Evolutionary conservation across 2,888 invertebrate species (phyloP), one percentile per base, ranked within the genome.

Genomic region (Tupiocoris notatus): DNA sequence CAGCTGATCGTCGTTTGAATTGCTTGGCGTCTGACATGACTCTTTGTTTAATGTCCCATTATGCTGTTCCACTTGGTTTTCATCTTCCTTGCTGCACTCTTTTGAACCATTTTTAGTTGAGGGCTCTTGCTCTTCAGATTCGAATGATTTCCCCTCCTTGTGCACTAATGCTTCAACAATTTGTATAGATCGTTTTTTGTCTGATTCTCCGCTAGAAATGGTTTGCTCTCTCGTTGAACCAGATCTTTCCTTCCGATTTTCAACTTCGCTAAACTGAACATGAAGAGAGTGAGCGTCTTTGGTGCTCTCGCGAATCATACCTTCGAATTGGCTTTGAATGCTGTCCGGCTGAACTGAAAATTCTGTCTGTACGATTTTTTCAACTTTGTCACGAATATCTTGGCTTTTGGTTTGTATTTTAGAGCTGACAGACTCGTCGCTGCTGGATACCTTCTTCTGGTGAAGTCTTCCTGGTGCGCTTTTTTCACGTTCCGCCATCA

Each of bases 341-440:
- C 73, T 73, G 16, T 65, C 58, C n/a, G 75, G 65, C 20, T 66
- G 54, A 2, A 76, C 23, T 54, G 75, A 61, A 67, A 75, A 68
- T 23, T 76, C 76, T 3, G 76, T 76, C 68, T 76, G 76, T n/a
- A 76, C 76, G n/a, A 54, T 17, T 70, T 76, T 67, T 56, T 76
- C 76, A 7, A 75, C 65, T 63, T 61, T 65, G 9, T 66, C 66
- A 18, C n/a, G 17, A 16, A 7, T 39, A 62, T 73, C 18, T 12
- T 2, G 25, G 16, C 2, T 24, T 23, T 23, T 18, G 23, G 24
- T 65, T 22, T 12, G 25, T 22, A 2, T 24, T 24, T 59, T 70
- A 0, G 1, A 24, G 24, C 62, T 62, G 20, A 20, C 58, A 6
- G 22, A 56, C 68, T 76, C 76, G 20, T 76, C 76, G 18, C 62